Percentiles rank a stretch among this genome's conserved stretches.
phyloP scores from a whole-genome alignment of 1,140 invertebrate genomes.

The Caligus rogercresseyi region DNA sequence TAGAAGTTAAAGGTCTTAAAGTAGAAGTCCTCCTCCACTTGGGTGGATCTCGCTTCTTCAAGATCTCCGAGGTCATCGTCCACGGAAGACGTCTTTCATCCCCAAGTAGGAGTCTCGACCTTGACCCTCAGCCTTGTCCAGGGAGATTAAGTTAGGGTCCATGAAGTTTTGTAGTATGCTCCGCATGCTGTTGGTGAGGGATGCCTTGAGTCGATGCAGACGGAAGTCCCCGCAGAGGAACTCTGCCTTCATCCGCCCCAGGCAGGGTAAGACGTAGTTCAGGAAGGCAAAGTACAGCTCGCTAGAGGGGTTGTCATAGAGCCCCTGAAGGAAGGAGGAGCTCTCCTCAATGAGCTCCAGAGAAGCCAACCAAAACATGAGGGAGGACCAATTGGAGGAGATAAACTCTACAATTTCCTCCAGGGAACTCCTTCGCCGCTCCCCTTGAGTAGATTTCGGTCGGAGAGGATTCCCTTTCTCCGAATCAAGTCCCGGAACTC shows the following conservation, averaged over 20 bases:
- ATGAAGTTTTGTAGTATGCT: neutral
- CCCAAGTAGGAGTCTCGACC: neutral
- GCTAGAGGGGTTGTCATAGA: neutral
- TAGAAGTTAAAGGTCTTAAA: neutral
- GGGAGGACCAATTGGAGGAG: neutral
- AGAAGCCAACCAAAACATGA: neutral
- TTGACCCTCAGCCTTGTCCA: neutral
- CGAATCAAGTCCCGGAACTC: neutral
- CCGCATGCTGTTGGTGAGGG: neutral
- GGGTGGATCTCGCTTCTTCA: neutral
- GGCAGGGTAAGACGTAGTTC: neutral
- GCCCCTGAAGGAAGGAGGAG: neutral
- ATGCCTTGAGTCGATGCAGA: neutral
- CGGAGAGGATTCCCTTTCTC: neutral
- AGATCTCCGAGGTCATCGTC: neutral
- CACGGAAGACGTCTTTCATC: neutral
- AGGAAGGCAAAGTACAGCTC: neutral
- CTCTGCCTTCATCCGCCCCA: neutral
- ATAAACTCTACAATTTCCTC: neutral
- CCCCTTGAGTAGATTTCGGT: neutral
- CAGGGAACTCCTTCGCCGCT: neutral
- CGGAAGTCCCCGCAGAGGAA: neutral
- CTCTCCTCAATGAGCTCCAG: neutral
- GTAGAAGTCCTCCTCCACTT: neutral
- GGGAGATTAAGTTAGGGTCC: neutral